Base-by-base conservation (phyloP, 2,113 vertebrate species). In the Tonatia bakeri region DNA sequence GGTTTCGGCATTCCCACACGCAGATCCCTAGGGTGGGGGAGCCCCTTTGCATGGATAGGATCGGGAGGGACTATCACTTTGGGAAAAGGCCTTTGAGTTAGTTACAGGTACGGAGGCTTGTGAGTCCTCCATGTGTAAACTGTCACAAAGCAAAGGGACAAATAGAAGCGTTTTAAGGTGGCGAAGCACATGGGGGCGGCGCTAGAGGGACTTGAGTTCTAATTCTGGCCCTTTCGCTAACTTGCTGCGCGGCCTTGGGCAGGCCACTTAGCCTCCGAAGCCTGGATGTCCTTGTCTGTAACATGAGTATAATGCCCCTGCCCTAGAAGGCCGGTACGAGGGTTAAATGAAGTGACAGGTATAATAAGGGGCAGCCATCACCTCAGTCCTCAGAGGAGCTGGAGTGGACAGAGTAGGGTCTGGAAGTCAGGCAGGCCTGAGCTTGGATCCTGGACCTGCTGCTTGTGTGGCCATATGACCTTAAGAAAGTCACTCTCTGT, bases 341-440 rank as follows among this genome's bases (percentile, higher is more conserved):
- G 43, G 56, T n/a, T 6, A 7, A 20, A 8, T 7, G 73, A 84
- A 22, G 22, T 14, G 40, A 16, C 20, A 0, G 50, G 22, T 22
- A 0, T 52, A 0, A 1, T 3, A 36, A 77, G 69, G 8, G 33
- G 20, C 4, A 20, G 56, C 2, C 1, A 0, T 6, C 13, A 2
- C 22, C 20, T 4, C 3, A 0, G 5, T 19, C 56, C 47, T 61
- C 2, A 7, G 69, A 31, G 84, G 26, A 22, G 36, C 13, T 9
- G 52, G 11, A 14, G 5, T 0, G 11, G 90, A 5, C 1, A 0
- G 10, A n/a, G 22, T 5, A 24, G 61, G 40, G 24, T 31, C 87
- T n/a, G 19, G 69, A 11, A 1, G n/a, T 31, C 36, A 47, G 40
- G 82, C 76, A 15, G 47, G 20, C 20, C 19, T 11, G 70, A 61